These are phyloP conservation scores for Meloidogyne hapla DNA, from an alignment of 1,140 invertebrate genomes.

Conservation along the genomic window DNA sequence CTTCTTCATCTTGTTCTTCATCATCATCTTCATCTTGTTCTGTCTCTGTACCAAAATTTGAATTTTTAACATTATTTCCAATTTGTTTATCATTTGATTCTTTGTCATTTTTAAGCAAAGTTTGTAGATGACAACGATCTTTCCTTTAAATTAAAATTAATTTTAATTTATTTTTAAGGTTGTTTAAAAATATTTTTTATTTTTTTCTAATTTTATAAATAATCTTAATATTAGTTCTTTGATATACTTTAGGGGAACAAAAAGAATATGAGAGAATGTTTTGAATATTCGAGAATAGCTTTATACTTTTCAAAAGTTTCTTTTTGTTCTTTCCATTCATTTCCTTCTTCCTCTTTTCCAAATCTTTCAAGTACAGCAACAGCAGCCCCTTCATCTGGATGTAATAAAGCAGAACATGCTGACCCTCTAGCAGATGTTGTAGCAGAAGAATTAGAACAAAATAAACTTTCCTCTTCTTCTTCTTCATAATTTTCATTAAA, in stretches of 20 bases:
- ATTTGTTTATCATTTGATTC: neutral
- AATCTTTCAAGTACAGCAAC: neutral
- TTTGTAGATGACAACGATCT: neutral
- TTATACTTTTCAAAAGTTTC: too few species aligned
- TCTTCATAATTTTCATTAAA: neutral
- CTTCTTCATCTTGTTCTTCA: constrained; percentile 5
- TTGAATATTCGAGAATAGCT: too few species aligned
- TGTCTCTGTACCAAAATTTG: neutral
- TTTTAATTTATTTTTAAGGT: too few species aligned
- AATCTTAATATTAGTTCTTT: too few species aligned
- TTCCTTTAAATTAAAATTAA: neutral
- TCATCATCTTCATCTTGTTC: neutral
- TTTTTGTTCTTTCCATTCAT: neutral
- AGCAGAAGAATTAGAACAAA: neutral
- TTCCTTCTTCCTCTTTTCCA: neutral
- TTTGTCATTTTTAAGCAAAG: constrained; percentile 6
- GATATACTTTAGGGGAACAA: too few species aligned
- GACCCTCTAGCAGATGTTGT: neutral
- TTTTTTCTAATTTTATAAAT: too few species aligned
- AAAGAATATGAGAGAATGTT: too few species aligned
- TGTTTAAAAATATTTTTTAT: too few species aligned
- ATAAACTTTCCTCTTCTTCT: neutral
- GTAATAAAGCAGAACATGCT: neutral
- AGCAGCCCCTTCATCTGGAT: neutral
- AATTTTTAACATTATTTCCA: neutral